Percentiles rank a stretch among this genome's conserved stretches.
phyloP scores from a whole-genome alignment of 2,797 vertebrate genomes.

The Pangasius krempfi region DNA sequence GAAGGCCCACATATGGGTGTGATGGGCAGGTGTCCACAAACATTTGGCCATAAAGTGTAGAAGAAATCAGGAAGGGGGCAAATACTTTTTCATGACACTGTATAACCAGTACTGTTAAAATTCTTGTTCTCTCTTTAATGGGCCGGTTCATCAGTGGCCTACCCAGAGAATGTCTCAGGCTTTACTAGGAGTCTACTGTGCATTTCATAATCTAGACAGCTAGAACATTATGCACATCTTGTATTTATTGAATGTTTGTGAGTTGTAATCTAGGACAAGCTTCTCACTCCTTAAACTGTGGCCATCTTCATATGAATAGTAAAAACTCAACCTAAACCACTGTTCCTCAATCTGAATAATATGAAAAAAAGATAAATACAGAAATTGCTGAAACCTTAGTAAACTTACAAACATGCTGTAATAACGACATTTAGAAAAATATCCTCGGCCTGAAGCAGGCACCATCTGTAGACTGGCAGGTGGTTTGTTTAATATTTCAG shows the following conservation, averaged over 20 bases:
- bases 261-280: neutral
- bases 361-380: neutral
- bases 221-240: neutral
- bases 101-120: neutral
- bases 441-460: neutral
- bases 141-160: neutral
- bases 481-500: constrained; percentile 10
- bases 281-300: neutral
- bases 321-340: neutral
- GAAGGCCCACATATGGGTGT: neutral
- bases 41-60: neutral
- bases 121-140: neutral
- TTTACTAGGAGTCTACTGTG: neutral
- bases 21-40: neutral
- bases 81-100: neutral
- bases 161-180: neutral
- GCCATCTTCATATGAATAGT: neutral
- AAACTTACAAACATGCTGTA: neutral
- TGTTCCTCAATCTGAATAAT: neutral
- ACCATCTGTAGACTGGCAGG: neutral
- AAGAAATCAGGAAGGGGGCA: neutral
- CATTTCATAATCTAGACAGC: neutral
- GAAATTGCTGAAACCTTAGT: neutral
- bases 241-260: neutral
- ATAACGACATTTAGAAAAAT: neutral